These are phyloP conservation scores for Chloebia gouldiae DNA, from an alignment of 2,113 vertebrate genomes.

Conservation along the genomic window DNA sequence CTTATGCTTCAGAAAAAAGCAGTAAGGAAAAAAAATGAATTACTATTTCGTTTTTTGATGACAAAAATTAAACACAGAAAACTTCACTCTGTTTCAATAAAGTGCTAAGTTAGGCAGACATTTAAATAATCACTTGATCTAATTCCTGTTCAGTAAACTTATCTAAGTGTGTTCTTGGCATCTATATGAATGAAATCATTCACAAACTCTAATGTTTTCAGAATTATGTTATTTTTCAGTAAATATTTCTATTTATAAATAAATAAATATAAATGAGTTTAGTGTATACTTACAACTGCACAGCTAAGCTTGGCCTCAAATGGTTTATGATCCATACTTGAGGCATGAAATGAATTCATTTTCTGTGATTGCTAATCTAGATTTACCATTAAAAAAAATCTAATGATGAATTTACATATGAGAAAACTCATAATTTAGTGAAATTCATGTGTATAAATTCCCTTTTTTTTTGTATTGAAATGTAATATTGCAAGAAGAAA, in stretches of 20 bases:
- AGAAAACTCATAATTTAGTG: neutral
- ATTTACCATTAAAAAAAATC: neutral
- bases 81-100: neutral
- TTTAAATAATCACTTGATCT: neutral
- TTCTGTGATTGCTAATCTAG: neutral
- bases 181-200: neutral
- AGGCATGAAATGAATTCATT: neutral
- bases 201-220: neutral
- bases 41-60: neutral
- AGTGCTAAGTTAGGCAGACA: neutral
- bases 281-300: neutral
- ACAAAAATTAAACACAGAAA: neutral
- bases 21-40: neutral
- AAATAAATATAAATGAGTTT: neutral
- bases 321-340: neutral
- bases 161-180: neutral
- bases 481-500: neutral
- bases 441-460: neutral
- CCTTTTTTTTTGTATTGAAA: neutral
- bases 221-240: neutral
- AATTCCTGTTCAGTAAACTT: neutral
- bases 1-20: neutral
- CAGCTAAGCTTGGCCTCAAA: neutral
- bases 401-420: neutral
- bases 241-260: neutral